Conservation (phyloP, 1,140 invertebrate species). For the Coenobita brevimanus region DNA sequence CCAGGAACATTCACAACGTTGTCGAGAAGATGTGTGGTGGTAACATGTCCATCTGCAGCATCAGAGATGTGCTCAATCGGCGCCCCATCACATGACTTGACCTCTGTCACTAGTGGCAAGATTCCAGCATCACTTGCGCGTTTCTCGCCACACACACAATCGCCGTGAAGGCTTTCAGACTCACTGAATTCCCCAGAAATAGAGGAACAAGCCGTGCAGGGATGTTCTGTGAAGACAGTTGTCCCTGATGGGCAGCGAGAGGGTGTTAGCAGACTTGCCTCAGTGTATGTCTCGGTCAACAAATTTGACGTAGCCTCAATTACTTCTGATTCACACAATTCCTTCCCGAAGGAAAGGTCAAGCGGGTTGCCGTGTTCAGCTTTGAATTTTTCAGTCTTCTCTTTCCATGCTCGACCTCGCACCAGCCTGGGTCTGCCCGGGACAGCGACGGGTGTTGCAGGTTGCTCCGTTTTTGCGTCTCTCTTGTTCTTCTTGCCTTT, state of each 20-base stretch:
- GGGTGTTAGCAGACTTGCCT: constrained; percentile 16
- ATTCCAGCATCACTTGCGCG: neutral
- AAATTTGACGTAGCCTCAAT: constrained; percentile 40
- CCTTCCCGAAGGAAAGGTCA: constrained; percentile 33
- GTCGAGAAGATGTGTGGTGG: too few species aligned
- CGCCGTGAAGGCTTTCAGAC: constrained; percentile 23
- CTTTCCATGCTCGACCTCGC: constrained; percentile 52
- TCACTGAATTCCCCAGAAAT: constrained; percentile 16
- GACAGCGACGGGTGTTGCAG: neutral
- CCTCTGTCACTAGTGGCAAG: constrained; percentile 13
- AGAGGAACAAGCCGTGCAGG: constrained; percentile 4
- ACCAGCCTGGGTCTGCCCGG: constrained; percentile 41
- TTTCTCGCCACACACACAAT: constrained; percentile 12
- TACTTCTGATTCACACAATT: constrained; percentile 40
- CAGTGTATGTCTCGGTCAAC: constrained; percentile 43
- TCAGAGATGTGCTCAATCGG: too few species aligned
- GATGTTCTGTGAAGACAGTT: neutral
- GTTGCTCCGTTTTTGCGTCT: constrained; percentile 25
- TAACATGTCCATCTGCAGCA: too few species aligned
- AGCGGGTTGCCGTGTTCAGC: neutral
- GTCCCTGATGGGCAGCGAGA: constrained; percentile 17
- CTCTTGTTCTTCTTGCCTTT: constrained; percentile 60
- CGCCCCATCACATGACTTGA: constrained; percentile 10
- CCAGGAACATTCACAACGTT: too few species aligned
- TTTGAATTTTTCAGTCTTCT: constrained; percentile 31